Evolutionary conservation across 1,140 invertebrate genomes (phyloP), one percentile per base, ranked within the genome.

Genomic region (Drosophila tropicalis): DNA sequence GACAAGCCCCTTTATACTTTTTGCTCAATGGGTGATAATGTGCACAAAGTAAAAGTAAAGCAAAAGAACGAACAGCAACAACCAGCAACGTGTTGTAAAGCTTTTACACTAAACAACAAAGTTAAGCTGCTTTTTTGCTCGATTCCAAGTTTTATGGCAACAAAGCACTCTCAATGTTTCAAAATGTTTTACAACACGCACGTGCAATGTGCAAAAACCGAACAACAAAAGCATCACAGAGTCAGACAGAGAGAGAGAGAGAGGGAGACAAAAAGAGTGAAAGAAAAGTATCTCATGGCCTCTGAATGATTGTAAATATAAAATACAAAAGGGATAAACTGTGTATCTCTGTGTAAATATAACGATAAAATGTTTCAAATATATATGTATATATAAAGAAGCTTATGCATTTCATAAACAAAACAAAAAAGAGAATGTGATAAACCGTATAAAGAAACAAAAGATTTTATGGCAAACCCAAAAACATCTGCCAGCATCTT

Each of bases 101-200:
- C 82, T 86, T 86, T 86, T 86, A 87, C 82, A 86, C 82, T 87
- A 86, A 87, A 87, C 82, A 86, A 86, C 82, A 86, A 89, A 86
- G 83, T 87, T 87, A 87, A 89, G 83, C 76, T 71, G 73, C 62
- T 72, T 62, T 72, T 72, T 72, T 47, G 15, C 44, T 51, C 44
- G 44, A 61, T 17, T 55, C 19, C 71, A 75, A 62, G 29, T 34
- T 62, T 65, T 64, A 55, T 62, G 36, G 34, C 41, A 64, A 40
- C 62, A 57, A 68, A 62, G 25, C 25, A 47, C 41, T 63, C 62
- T 66, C 19, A 15, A 29, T 73, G 22, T 40, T 62, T 25, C 66
- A 65, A 73, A 85, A 74, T 81, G 79, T 79, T 87, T 74, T 78
- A 81, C 74, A 78, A 63, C 64, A 70, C 78, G 78, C 82, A 86